Percentiles rank a stretch among this genome's conserved stretches.
Evolutionary conservation across 2,113 vertebrate genomes (phyloP).

Genomic region (Elaphurus davidianus): DNA sequence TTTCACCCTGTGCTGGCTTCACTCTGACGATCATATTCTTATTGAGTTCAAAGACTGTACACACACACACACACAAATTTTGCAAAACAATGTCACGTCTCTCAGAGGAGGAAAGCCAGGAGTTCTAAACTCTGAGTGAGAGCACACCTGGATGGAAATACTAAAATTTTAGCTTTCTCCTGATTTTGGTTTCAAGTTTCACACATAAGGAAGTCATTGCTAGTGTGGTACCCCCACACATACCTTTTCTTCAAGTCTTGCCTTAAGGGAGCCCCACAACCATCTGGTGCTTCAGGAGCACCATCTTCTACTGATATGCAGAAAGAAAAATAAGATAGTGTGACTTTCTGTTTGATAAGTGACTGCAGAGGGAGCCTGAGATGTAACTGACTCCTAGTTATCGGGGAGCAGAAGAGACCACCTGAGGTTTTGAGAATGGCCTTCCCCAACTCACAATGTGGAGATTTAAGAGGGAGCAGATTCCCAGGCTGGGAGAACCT

Average conservation of each 20-base stretch:
- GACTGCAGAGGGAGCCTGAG: background rate
- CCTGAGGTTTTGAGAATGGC: background rate
- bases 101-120: background rate
- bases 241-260: background rate
- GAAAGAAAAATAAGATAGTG: background rate
- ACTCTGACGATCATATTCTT: background rate
- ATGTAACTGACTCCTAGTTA: background rate
- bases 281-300: background rate
- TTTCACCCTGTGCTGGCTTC: background rate
- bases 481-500: background rate
- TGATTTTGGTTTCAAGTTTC: background rate
- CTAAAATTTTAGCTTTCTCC: background rate
- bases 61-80: background rate
- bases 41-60: background rate
- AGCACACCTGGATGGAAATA: background rate
- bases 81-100: background rate
- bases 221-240: background rate
- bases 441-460: accelerated
- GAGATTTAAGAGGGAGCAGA: background rate
- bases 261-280: background rate
- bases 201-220: background rate
- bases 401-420: too few relatives aligned
- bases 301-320: background rate
- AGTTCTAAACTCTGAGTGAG: background rate
- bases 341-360: background rate